phyloP scores from a whole-genome alignment of 35 echinoderm and acorn worm genomes.

The Anneissia japonica region DNA sequence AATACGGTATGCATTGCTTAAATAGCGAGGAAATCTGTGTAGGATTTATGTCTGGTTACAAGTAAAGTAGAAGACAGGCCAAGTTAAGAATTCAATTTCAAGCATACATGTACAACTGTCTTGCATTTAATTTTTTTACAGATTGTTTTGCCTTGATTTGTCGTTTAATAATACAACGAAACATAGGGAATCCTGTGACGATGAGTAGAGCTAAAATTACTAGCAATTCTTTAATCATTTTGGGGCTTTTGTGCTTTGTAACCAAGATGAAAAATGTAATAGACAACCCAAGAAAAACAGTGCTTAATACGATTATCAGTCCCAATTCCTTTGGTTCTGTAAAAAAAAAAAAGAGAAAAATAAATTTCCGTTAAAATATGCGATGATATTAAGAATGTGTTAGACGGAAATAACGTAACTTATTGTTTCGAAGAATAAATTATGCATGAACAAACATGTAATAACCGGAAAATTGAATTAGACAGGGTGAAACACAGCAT shows the following conservation, averaged over 20 bases:
- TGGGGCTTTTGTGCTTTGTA: neutral
- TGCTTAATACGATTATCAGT: neutral
- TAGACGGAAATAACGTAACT: too few relatives aligned
- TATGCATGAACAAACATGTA: too few relatives aligned
- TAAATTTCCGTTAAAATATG: too few relatives aligned
- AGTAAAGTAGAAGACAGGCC: too few relatives aligned
- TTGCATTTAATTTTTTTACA: neutral
- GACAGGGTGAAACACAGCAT: too few relatives aligned
- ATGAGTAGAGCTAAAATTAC: neutral
- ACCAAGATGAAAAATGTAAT: neutral
- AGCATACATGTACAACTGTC: neutral
- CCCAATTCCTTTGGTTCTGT: neutral
- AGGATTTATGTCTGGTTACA: too few relatives aligned
- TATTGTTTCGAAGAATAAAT: too few relatives aligned
- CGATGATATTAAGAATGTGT: too few relatives aligned
- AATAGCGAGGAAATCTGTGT: too few relatives aligned
- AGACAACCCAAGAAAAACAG: neutral
- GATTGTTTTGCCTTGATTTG: neutral
- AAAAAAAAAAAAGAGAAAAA: neutral
- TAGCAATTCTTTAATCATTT: neutral
- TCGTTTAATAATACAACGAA: neutral
- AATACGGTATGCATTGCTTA: too few relatives aligned
- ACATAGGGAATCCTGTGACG: neutral
- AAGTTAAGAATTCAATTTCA: too few relatives aligned
- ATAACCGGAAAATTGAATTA: too few relatives aligned